Evolutionary conservation across 2,888 invertebrate species (phyloP).

Genomic region (Zonitis immaculata): DNA sequence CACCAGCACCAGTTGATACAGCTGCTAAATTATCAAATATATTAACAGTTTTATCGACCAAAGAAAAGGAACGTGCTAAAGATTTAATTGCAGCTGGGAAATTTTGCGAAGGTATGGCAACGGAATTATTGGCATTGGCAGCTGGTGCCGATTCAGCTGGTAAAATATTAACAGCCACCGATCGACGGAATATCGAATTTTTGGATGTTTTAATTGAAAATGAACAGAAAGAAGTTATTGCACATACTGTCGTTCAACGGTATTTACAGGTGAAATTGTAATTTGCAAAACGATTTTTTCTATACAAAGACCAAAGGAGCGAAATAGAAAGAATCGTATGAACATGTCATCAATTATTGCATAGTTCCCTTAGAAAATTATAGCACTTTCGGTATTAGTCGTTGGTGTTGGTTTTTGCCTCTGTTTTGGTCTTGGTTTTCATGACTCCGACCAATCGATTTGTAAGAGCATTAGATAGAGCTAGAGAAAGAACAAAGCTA

Average conservation of each 20-base stretch:
- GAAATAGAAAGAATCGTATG: too few relatives aligned
- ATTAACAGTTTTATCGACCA: slow-evolving; percentile 80
- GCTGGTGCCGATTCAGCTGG: slow-evolving; percentile 94
- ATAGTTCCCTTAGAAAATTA: too few relatives aligned
- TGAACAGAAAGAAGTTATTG: slow-evolving; percentile 96
- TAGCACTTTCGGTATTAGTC: too few relatives aligned
- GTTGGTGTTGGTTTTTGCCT: too few relatives aligned
- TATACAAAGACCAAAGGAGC: too few relatives aligned
- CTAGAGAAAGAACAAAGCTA: too few relatives aligned
- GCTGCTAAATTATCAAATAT: slow-evolving; percentile 96
- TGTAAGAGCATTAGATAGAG: too few relatives aligned
- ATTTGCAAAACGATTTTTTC: too few relatives aligned
- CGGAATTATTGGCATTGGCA: slow-evolving; percentile 88
- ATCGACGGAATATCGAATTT: slow-evolving; percentile 90
- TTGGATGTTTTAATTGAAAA: slow-evolving; percentile 96
- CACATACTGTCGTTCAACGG: slow-evolving; percentile 95
- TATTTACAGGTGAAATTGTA: slow-evolving; percentile 78
- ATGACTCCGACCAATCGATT: too few relatives aligned
- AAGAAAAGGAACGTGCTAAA: slow-evolving; percentile 97
- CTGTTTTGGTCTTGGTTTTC: too few relatives aligned
- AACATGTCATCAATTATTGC: too few relatives aligned
- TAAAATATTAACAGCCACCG: slow-evolving; percentile 89
- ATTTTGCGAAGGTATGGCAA: slow-evolving; percentile 97
- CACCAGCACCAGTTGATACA: slow-evolving; percentile 98
- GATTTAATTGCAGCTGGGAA: slow-evolving; percentile 94